Evolutionary conservation across 2,888 invertebrate species (phyloP).

Genomic region (Azorinus chamasolen): DNA sequence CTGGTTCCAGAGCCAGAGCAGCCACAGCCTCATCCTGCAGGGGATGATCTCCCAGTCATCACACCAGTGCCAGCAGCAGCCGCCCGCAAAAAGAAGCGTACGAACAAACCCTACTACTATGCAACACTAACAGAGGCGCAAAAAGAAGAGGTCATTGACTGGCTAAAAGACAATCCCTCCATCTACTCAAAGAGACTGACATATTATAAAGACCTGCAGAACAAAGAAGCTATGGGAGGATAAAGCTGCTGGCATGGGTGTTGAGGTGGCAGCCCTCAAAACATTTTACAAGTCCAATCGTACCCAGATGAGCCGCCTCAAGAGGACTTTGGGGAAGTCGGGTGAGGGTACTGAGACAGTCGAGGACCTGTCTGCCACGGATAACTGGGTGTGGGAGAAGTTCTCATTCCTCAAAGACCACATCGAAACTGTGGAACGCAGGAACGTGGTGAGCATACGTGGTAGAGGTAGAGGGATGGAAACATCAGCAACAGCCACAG

Average conservation of each 20-base stretch:
- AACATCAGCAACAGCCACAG: too few species aligned
- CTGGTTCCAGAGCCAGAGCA: constrained; percentile 50
- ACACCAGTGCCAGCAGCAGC: constrained; percentile 15
- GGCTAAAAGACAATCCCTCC: constrained; percentile 27
- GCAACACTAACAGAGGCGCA: constrained; percentile 48
- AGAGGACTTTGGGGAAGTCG: constrained; percentile 15
- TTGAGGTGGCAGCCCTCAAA: constrained; percentile 22
- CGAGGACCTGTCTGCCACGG: too few species aligned
- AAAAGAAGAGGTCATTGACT: constrained; percentile 48
- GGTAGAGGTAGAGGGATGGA: too few species aligned
- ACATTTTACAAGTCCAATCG: constrained; percentile 21
- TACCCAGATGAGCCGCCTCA: constrained; percentile 36
- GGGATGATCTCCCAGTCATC: constrained; percentile 17
- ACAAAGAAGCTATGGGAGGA: constrained; percentile 28
- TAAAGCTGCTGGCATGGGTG: constrained; percentile 23
- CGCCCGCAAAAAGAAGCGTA: constrained; percentile 31
- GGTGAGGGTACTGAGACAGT: too few species aligned
- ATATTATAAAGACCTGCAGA: constrained; percentile 20
- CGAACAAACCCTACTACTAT: constrained; percentile 50
- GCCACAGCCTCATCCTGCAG: constrained; percentile 41
- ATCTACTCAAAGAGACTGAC: constrained; percentile 24
- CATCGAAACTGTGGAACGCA: too few species aligned
- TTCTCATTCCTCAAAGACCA: too few species aligned
- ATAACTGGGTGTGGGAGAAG: too few species aligned
- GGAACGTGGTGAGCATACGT: too few species aligned